phyloP scores from a whole-genome alignment of 2,888 invertebrate species.

The Aphidius colemani region DNA sequence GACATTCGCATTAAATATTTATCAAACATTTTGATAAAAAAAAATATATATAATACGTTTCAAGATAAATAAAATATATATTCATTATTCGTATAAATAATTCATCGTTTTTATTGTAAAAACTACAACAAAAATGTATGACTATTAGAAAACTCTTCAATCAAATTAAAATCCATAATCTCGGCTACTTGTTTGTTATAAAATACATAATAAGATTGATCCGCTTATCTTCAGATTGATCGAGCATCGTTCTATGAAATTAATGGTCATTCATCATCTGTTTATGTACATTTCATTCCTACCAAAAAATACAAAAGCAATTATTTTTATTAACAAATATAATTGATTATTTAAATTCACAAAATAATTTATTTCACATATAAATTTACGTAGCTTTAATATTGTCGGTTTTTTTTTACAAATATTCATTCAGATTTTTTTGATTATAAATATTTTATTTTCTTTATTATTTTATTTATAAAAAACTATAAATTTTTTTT shows the following conservation, averaged over 20 bases:
- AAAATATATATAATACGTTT: not conserved
- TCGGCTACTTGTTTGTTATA: conserved; percentile 42
- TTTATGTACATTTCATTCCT: not conserved
- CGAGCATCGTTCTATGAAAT: conserved; percentile 41
- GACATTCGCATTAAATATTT: not conserved
- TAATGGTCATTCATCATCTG: conserved; percentile 46
- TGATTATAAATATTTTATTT: not conserved
- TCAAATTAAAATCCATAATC: conserved; percentile 48
- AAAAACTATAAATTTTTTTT: not conserved
- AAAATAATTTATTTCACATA: too few species aligned
- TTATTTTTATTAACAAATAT: not conserved
- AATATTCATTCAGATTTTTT: not conserved
- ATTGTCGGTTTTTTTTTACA: not conserved
- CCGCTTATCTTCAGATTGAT: conserved; percentile 53
- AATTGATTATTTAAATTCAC: too few species aligned
- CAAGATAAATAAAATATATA: not conserved
- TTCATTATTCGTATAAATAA: conserved; percentile 26
- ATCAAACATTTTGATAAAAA: not conserved
- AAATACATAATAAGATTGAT: conserved; percentile 46
- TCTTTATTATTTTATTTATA: not conserved
- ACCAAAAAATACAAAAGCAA: not conserved
- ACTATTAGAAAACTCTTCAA: conserved; percentile 43
- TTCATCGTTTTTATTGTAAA: conserved; percentile 22
- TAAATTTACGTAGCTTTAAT: too few species aligned
- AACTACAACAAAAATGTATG: conserved; percentile 13